These are phyloP conservation scores for Crepidodera aurea DNA, from an alignment of 2,888 invertebrate genomes.

Conservation along the genomic window DNA sequence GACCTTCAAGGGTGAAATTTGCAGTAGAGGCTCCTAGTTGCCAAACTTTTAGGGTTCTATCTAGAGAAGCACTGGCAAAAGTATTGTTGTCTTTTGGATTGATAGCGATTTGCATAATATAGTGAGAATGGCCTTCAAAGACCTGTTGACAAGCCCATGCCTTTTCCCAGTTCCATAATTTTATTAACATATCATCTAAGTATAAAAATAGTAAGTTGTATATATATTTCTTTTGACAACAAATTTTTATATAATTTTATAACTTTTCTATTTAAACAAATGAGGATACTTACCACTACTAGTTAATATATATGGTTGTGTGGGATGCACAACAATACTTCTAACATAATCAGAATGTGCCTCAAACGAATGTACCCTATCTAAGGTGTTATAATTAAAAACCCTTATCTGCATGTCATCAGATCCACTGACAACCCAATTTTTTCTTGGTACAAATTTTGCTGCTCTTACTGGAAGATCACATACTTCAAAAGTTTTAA, in stretches of 20 bases:
- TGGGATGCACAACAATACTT: slow-evolving; percentile 96
- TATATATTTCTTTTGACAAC: too few relatives aligned
- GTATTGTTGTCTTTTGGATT: slow-evolving; percentile 99
- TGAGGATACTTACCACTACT: slow-evolving; percentile 92
- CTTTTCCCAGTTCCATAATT: slow-evolving; percentile 99
- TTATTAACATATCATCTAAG: slow-evolving; percentile 96
- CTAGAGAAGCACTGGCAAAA: slow-evolving; percentile 98
- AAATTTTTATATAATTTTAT: neutral
- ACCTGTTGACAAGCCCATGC: slow-evolving; percentile 98
- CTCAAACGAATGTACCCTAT: slow-evolving; percentile 94
- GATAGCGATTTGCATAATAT: slow-evolving; percentile 99
- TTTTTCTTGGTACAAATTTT: slow-evolving; percentile 95
- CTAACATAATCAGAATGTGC: slow-evolving; percentile 99
- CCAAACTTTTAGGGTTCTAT: slow-evolving; percentile 98
- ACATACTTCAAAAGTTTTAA: slow-evolving; percentile 92
- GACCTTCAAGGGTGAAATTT: slow-evolving; percentile 97
- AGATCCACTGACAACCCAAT: slow-evolving; percentile 98
- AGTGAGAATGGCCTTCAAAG: slow-evolving; percentile 99
- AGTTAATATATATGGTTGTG: slow-evolving; percentile 95
- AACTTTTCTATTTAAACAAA: too few relatives aligned
- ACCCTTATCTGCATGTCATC: slow-evolving; percentile 95
- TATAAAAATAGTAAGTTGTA: neutral
- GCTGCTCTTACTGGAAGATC: slow-evolving; percentile 96
- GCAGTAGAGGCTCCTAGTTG: slow-evolving; percentile 96
- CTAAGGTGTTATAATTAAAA: slow-evolving; percentile 98